Evolutionary conservation across 2,797 vertebrate species (phyloP), one percentile per base, ranked within the genome.

Genomic region (Momotus momota): DNA sequence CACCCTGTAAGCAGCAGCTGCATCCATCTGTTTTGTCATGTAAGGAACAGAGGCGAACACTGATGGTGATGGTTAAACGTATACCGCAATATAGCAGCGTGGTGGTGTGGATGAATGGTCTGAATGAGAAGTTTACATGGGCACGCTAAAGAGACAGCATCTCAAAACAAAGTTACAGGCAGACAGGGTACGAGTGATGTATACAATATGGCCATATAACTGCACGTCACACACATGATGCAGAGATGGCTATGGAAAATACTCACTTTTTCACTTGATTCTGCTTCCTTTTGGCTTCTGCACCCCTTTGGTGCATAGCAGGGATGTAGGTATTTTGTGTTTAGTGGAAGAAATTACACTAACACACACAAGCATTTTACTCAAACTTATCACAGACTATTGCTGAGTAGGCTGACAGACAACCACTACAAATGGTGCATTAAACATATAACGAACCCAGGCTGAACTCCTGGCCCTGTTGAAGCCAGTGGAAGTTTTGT

Each of bases 231-330:
- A 96, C 66, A 96, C 80, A 80, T 86, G 93, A 96, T 95, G 95
- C 84, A 96, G 93, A 94, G 96, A 96, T 96, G 89, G 93, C 86
- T 93, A 96, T 97, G 95, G 95, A 83, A 97, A 96, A 97, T 98
- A 98, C 98, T 98, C 98, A 98, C 98, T 98, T 97, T 97, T 98
- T 97, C 96, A 96, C 97, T 95, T 91, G 97, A 82, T 95, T 96
- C 97, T 97, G 98, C 75, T 96, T 98, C 97, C 95, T 97, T 98
- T 97, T 96, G 98, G 96, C 88, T 97, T 98, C 96, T 97, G 97
- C 95, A 97, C 79, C 93, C 97, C 97, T 97, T 96, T 97, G 97
- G 97, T 96, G 97, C 97, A 95, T 95, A 97, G 90, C 96, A 96
- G 97, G 95, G 96, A 97, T 96, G 97, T 97, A 96, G 96, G 94